A percentile compares a stretch with the other conserved stretches of the same genome.
Conservation (phyloP, 2,888 invertebrate genomes). For the Amphimallon solstitiale region DNA sequence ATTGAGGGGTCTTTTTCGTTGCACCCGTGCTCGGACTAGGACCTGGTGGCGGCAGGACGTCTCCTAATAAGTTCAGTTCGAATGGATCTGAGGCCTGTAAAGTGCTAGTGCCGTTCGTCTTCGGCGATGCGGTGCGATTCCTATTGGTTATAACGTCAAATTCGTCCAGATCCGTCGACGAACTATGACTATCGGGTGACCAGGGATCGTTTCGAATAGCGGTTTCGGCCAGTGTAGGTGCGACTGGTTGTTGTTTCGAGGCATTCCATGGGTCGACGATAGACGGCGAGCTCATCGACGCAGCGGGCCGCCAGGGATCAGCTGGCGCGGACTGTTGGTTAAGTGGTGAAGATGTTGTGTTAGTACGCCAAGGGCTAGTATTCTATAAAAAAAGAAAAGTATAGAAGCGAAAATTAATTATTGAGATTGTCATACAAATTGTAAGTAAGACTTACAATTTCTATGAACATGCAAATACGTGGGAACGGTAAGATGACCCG, state of each 20-base stretch:
- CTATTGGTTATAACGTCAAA: constrained; percentile 88
- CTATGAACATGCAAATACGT: no score
- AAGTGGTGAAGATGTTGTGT: constrained; percentile 58
- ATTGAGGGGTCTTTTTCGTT: constrained; percentile 90
- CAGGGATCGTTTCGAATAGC: constrained; percentile 65
- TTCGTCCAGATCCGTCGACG: constrained; percentile 82
- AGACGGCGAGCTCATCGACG: constrained; percentile 22
- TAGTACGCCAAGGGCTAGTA: constrained; percentile 73
- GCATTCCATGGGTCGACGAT: constrained; percentile 50
- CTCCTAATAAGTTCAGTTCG: constrained; percentile 72
- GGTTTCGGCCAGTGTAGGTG: constrained; percentile 54
- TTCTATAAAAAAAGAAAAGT: constrained; percentile 50
- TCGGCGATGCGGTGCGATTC: constrained; percentile 60
- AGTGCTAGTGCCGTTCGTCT: constrained; percentile 53
- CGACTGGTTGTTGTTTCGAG: constrained; percentile 51
- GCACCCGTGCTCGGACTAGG: constrained; percentile 65
- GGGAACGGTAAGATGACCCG: no score
- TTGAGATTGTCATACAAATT: no score
- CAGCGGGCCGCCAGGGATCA: constrained; percentile 72
- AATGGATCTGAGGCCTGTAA: constrained; percentile 73
- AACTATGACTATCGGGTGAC: constrained; percentile 63
- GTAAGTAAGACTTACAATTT: no score
- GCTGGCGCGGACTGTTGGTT: constrained; percentile 51
- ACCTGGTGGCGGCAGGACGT: constrained; percentile 62
- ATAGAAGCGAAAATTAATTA: not conserved